Percentiles rank a stretch among this genome's conserved stretches.
phyloP scores from a whole-genome alignment of 2,888 invertebrate species.

The Cryptus viduatorius region DNA sequence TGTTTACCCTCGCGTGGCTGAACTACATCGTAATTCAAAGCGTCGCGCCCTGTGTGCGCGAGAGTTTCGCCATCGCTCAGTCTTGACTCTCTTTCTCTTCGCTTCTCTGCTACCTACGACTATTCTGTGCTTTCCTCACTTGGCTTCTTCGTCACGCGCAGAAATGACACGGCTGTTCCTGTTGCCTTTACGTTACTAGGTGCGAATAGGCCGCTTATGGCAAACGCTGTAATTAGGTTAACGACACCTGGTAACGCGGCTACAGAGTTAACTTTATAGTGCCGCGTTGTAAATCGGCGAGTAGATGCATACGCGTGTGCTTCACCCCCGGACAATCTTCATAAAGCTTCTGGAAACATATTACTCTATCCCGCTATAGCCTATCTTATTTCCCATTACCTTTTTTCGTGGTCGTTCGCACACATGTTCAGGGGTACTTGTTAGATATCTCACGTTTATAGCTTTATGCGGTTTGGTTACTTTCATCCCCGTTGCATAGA shows the following conservation, averaged over 20 bases:
- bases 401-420: slow-evolving; percentile 23
- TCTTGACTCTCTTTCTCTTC: slow-evolving; percentile 27
- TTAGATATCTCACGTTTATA: background rate
- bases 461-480: background rate
- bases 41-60: slow-evolving; percentile 46
- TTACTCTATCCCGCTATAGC: slow-evolving; percentile 32
- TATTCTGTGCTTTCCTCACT: slow-evolving; percentile 16
- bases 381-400: slow-evolving; percentile 21
- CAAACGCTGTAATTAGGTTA: slow-evolving; percentile 64
- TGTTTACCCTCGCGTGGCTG: slow-evolving; percentile 71
- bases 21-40: slow-evolving; percentile 75
- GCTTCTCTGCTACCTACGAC: slow-evolving; percentile 15
- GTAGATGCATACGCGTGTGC: background rate
- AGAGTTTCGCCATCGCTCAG: slow-evolving; percentile 1
- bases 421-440: too few relatives aligned
- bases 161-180: slow-evolving; percentile 28
- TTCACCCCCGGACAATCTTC: slow-evolving; percentile 64
- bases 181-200: slow-evolving; percentile 30
- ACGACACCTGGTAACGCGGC: slow-evolving; percentile 55
- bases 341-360: slow-evolving; percentile 56
- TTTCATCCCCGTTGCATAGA: background rate
- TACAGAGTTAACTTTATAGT: slow-evolving; percentile 38
- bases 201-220: slow-evolving; percentile 31
- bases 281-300: slow-evolving; percentile 50
- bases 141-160: slow-evolving; percentile 36